Percentiles rank a stretch among this genome's conserved stretches.
Evolutionary conservation across 2,113 vertebrate species (phyloP).

Genomic region (Eclectus roratus): DNA sequence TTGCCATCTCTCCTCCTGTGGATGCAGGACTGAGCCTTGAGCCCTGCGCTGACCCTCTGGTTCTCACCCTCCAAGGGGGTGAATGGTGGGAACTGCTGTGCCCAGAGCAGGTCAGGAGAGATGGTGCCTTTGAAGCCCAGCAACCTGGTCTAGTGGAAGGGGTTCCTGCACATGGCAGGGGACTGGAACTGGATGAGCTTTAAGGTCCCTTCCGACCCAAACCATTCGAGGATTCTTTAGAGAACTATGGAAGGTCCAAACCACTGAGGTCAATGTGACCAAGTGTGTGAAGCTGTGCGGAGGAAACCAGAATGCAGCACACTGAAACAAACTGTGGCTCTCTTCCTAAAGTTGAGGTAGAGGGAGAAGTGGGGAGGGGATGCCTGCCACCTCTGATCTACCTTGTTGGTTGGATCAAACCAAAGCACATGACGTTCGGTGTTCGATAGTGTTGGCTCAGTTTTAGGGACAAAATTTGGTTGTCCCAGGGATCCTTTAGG

Average conservation of each 20-base stretch:
- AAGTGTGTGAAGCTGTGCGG: fast-evolving
- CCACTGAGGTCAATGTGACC: neutral
- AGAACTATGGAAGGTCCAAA: neutral
- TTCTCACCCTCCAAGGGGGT: fast-evolving
- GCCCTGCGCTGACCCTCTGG: fast-evolving
- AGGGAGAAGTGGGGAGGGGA: fast-evolving
- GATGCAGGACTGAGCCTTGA: neutral
- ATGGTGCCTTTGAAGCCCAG: neutral
- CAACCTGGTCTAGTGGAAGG: neutral
- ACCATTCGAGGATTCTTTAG: neutral
- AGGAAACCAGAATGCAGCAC: neutral
- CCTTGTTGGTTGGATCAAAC: neutral
- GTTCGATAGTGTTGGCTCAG: fast-evolving
- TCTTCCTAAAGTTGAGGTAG: neutral
- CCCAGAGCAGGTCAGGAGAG: neutral
- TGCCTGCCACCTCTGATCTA: neutral
- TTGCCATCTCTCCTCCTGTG: fast-evolving
- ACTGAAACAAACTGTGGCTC: neutral
- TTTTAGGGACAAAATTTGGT: neutral
- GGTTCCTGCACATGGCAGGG: neutral
- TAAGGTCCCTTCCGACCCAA: neutral
- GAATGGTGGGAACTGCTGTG: neutral
- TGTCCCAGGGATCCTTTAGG: neutral
- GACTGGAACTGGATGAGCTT: neutral
- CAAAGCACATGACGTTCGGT: fast-evolving